A percentile compares a stretch with the other conserved stretches of the same genome.
Evolutionary conservation across 2,797 vertebrate genomes (phyloP).

Genomic region (Leucoraja ocellata): DNA sequence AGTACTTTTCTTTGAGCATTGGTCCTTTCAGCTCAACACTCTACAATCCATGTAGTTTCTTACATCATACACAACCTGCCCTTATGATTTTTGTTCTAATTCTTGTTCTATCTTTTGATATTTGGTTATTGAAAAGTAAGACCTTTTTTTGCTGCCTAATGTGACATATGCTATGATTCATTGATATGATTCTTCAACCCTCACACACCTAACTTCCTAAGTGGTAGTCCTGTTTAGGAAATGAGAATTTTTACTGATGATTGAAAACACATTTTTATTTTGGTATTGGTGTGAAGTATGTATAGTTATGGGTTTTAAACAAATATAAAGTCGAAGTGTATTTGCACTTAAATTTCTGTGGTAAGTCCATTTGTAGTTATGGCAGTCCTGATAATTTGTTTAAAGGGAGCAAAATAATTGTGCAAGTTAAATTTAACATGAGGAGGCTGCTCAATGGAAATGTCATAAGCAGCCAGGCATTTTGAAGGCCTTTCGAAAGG

Average conservation of each 20-base stretch:
- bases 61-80: background rate
- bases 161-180: background rate
- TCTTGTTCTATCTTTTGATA: background rate
- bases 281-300: background rate
- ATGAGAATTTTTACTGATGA: background rate
- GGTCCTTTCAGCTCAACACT: background rate
- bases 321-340: background rate
- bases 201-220: too few species aligned
- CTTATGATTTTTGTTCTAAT: background rate
- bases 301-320: background rate
- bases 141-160: background rate
- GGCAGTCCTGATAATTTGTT: background rate
- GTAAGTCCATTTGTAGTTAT: background rate
- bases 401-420: background rate
- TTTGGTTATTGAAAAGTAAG: background rate
- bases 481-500: background rate
- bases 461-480: background rate
- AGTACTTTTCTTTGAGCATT: background rate
- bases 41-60: background rate
- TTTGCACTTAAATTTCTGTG: background rate
- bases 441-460: background rate
- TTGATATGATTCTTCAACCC: background rate
- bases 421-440: background rate
- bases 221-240: background rate
- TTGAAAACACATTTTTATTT: background rate